Conservation (phyloP, 2,113 vertebrate species). For the Forbesichthys agassizii region DNA sequence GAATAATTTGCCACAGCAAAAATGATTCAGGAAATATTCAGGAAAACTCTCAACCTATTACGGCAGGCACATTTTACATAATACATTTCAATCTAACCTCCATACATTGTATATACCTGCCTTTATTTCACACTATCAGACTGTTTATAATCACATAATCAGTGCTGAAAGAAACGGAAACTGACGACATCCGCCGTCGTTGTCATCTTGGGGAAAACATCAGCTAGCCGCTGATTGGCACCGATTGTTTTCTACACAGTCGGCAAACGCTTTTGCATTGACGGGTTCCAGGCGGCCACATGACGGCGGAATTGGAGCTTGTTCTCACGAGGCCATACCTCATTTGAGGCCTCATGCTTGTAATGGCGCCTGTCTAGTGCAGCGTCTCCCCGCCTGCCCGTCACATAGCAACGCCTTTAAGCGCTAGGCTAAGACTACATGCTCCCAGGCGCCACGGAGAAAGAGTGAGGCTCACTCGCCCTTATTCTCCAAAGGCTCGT, state of each 20-base stretch:
- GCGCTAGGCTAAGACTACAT: constrained; percentile 23
- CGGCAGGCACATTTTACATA: constrained; percentile 19
- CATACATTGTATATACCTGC: too few species aligned
- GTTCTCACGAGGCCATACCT: constrained; percentile 10
- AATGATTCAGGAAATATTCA: constrained; percentile 58
- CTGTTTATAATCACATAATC: too few species aligned
- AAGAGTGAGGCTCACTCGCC: constrained; percentile 30
- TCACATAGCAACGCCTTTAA: not conserved
- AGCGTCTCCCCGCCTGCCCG: constrained; percentile 8
- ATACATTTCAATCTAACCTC: constrained; percentile 10
- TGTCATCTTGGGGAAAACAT: too few species aligned
- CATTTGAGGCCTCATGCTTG: constrained; percentile 34
- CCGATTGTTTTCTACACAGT: too few species aligned
- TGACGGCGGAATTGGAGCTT: too few species aligned
- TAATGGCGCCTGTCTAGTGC: constrained; percentile 31
- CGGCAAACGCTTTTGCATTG: not conserved
- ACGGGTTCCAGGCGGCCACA: constrained; percentile 11
- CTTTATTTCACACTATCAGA: too few species aligned
- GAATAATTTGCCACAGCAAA: constrained; percentile 49
- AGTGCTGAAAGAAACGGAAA: too few species aligned
- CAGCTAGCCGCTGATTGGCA: too few species aligned
- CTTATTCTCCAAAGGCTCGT: constrained; percentile 50
- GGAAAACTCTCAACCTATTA: constrained; percentile 62
- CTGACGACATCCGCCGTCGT: too few species aligned
- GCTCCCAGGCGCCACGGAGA: constrained; percentile 13